phyloP scores from a whole-genome alignment of 2,888 invertebrate species.

The Phorcus lineatus region DNA sequence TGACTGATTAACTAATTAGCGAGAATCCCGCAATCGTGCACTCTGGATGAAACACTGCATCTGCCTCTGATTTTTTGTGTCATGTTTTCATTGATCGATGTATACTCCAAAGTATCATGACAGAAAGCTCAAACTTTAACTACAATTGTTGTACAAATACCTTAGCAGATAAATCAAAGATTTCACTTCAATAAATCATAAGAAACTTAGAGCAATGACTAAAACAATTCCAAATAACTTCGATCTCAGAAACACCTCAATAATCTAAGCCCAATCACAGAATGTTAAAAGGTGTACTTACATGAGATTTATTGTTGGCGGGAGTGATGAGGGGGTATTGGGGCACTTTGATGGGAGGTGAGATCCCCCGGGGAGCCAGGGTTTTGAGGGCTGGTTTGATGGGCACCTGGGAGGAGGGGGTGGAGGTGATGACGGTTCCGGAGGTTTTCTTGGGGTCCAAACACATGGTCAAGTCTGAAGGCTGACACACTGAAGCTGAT shows the following conservation, averaged over 20 bases:
- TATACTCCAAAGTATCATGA: too few relatives aligned
- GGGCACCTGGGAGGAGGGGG: conserved; percentile 2
- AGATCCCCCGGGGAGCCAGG: conserved; percentile 33
- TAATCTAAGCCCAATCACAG: too few relatives aligned
- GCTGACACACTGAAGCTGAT: neutral
- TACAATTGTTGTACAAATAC: too few relatives aligned
- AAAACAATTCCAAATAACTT: neutral
- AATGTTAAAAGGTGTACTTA: neutral
- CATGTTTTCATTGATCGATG: too few relatives aligned
- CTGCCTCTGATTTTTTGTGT: too few relatives aligned
- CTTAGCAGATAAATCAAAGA: too few relatives aligned
- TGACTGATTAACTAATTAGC: too few relatives aligned
- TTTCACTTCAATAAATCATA: too few relatives aligned
- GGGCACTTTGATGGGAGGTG: conserved; percentile 67
- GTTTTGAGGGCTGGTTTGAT: neutral
- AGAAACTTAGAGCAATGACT: too few relatives aligned
- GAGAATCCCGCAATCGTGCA: too few relatives aligned
- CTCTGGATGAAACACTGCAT: too few relatives aligned
- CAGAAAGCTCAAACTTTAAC: too few relatives aligned
- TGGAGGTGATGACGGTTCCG: neutral
- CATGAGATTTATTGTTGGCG: neutral
- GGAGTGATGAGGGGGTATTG: conserved; percentile 54
- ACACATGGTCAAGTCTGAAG: conserved; percentile 4
- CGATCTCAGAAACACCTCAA: neutral
- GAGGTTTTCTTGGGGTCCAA: neutral